A percentile compares a stretch with the other conserved stretches of the same genome.
Evolutionary conservation across 2,888 invertebrate species (phyloP).

Genomic region (Acronicta alni): DNA sequence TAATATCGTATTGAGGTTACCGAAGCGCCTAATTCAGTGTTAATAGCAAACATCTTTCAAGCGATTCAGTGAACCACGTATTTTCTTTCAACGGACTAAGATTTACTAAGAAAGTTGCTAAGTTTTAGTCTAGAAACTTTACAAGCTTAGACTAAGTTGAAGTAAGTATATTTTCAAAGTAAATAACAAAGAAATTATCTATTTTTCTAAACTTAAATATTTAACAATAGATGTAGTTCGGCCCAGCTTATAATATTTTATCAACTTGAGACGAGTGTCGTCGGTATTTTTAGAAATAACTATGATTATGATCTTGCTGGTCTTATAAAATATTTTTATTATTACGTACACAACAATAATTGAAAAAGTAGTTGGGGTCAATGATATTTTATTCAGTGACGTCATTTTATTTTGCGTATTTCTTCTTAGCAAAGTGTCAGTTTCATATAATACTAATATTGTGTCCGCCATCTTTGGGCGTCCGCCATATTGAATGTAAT

Average conservation of each 20-base stretch:
- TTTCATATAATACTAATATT: too few relatives aligned
- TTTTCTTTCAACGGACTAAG: slow-evolving; percentile 11
- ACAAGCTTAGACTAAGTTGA: neutral
- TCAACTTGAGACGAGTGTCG: too few relatives aligned
- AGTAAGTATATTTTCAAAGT: slow-evolving; percentile 5
- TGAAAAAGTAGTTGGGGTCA: too few relatives aligned
- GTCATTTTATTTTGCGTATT: too few relatives aligned
- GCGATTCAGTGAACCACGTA: slow-evolving; percentile 5
- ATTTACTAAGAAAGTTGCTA: slow-evolving; percentile 15
- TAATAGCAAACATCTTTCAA: slow-evolving; percentile 27
- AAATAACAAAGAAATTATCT: slow-evolving; percentile 2
- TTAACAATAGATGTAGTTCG: neutral
- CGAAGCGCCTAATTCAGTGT: slow-evolving; percentile 16
- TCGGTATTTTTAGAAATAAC: too few relatives aligned
- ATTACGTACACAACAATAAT: too few relatives aligned
- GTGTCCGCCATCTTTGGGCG: too few relatives aligned
- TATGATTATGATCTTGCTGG: too few relatives aligned
- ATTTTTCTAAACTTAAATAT: slow-evolving; percentile 2
- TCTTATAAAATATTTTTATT: too few relatives aligned
- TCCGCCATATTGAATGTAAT: too few relatives aligned
- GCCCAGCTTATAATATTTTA: neutral
- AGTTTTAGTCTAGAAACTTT: slow-evolving; percentile 27
- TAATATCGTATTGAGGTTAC: neutral
- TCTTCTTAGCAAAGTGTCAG: too few relatives aligned
- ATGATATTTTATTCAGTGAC: too few relatives aligned